Percentiles rank a stretch among this genome's conserved stretches.
Conservation (phyloP, 1,140 invertebrate genomes). For the Pogonomyrmex californicus region DNA sequence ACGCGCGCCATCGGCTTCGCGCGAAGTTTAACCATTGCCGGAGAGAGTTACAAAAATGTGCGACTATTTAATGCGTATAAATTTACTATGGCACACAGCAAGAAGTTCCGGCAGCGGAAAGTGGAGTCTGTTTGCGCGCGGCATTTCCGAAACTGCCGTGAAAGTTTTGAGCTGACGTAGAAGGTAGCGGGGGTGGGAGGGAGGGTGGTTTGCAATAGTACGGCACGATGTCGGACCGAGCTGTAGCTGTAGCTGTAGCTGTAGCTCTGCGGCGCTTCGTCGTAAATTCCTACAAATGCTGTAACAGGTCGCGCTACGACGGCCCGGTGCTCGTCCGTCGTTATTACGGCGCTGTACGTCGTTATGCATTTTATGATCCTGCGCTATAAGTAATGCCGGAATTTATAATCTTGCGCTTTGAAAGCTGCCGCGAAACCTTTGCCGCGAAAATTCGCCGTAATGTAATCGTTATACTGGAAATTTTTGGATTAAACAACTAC, state of each 20-base stretch:
- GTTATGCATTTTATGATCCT: conserved; percentile 68
- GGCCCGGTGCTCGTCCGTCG: conserved; percentile 50
- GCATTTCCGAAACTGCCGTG: conserved; percentile 60
- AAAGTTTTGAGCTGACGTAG: conserved; percentile 61
- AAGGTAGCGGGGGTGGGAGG: neutral
- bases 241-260: neutral
- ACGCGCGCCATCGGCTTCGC: conserved; percentile 23
- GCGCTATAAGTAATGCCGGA: conserved; percentile 56
- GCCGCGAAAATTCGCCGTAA: conserved; percentile 11
- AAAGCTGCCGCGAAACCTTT: conserved; percentile 6
- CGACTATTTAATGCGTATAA: conserved; percentile 63
- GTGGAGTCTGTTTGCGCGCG: conserved; percentile 60
- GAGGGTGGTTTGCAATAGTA: conserved; percentile 39
- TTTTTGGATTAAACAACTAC: neutral
- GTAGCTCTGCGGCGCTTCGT: conserved; percentile 26
- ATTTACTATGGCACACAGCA: conserved; percentile 33
- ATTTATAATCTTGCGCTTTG: conserved; percentile 63
- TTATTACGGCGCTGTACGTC: conserved; percentile 64
- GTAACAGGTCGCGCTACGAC: conserved; percentile 59
- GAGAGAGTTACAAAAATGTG: conserved; percentile 41
- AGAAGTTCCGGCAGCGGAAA: conserved; percentile 34
- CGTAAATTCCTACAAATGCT: conserved; percentile 68
- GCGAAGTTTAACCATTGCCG: conserved; percentile 22
- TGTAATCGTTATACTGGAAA: conserved; percentile 18
- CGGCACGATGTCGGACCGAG: neutral